Base-by-base conservation (phyloP, 2,888 invertebrate genomes). In the Tipula lateralis region DNA sequence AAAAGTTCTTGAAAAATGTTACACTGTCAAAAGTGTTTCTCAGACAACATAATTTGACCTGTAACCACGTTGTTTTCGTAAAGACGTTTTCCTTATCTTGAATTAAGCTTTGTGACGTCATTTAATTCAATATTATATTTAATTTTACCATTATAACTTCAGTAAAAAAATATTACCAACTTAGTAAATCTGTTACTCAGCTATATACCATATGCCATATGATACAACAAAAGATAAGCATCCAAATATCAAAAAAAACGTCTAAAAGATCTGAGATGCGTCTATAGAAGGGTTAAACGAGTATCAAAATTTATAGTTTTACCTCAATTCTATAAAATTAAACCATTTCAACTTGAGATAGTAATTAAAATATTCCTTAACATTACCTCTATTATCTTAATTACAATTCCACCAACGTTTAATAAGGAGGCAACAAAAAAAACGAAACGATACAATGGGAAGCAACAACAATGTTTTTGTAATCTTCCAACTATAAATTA, bases 401-500 rank as follows among this genome's bases (percentile, higher is more conserved):
- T 66, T 66, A 24, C 24, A 66, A 24, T 66, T 66, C 66, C 66
- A 24, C 66, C 66, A 24, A 24, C 19, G 4, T 6, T 9, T 66
- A 66, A 66, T 66, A 24, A n/a, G n/a, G n/a, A n/a, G n/a, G n/a
- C n/a, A n/a, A n/a, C n/a, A 66, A 24, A 66, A 66, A 66, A 24
- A 66, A 66, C 19, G 24, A 66, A 66, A 13, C 13, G 24, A 19
- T 13, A 12, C 16, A 66, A 19, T 50, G 12, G 24, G 9, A 19
- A 66, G 24, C 24, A 66, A 50, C 50, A 66, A 66, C 19, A 50
- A 50, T 24, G 66, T 24, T 66, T 66, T 24, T 66, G 19, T 66
- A 66, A 24, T 66, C 66, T 66, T 66, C 24, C 66, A 66, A 66
- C 66, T 66, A 66, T 66, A 66, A 66, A 66, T 66, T 66, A 66